These are phyloP conservation scores for Dicerorhinus sumatrensis DNA, from an alignment of 2,113 vertebrate genomes.

Conservation along the genomic window DNA sequence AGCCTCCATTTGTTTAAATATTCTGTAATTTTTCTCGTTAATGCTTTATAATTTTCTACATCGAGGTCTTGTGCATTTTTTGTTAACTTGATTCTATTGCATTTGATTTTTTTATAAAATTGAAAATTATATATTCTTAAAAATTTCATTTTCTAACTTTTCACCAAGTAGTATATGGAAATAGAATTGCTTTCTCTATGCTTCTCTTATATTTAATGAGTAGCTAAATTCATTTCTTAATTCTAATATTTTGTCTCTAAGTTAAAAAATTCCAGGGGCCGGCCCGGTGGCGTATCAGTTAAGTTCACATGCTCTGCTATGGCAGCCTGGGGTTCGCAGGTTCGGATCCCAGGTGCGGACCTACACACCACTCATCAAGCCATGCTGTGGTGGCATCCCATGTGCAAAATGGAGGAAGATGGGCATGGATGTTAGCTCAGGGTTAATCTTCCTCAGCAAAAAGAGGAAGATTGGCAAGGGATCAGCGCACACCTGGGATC, in stretches of 20 bases:
- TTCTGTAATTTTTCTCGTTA: background rate
- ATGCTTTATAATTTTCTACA: background rate
- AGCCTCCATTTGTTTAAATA: background rate
- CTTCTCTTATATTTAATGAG: background rate
- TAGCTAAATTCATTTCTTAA: background rate
- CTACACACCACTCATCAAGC: too few relatives aligned
- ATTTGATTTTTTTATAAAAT: background rate
- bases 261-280: background rate
- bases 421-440: too few relatives aligned
- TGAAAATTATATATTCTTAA: background rate
- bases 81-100: background rate
- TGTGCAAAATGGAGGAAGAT: too few relatives aligned
- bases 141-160: background rate
- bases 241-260: background rate
- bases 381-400: too few relatives aligned
- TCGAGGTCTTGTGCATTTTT: background rate
- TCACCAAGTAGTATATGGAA: background rate
- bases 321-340: too few relatives aligned
- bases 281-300: too few relatives aligned
- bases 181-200: background rate
- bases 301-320: too few relatives aligned
- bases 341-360: too few relatives aligned
- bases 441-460: too few relatives aligned
- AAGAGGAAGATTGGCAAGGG: too few relatives aligned
- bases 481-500: too few relatives aligned